Base-by-base conservation (phyloP, 1,140 invertebrate species). In the Trachymyrmex cornetzi region DNA sequence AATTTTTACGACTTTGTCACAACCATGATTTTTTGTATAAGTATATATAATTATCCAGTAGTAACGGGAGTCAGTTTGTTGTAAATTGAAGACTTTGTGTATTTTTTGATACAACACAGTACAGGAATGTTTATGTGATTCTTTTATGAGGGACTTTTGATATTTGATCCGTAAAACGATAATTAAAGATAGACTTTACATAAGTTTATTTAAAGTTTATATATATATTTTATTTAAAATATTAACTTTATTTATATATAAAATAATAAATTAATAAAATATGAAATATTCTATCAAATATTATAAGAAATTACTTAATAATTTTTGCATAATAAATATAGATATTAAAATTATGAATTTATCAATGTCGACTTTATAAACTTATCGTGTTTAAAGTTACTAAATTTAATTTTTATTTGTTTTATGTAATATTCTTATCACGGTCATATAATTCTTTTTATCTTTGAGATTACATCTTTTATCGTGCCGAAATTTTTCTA, bases 401-500 rank as follows among this genome's bases (percentile, higher is more conserved):
- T 66, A 24, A 53, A 89, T 61, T 81, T 59, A 86, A 77, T 59
- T 27, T 84, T 82, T 16, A 77, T 27, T 34, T 87, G 59, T 87
- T 75, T 74, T 80, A 19, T 77, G 59, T 75, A 79, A 38, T 66
- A 77, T 5, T 44, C 67, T 72, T 50, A 6, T 66, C 74, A n/a
- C n/a, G 6, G n/a, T 67, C 2, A n/a, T 59, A 16, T 59, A 16
- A 6, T 38, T 71, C 59, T 57, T 77, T 77, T 63, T 30, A 22
- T 30, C 71, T 77, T 82, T 80, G 64, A 30, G 7, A 61, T 63
- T 22, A 80, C 80, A 85, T 89, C 69, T 71, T 69, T 75, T 85
- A 38, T 16, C 59, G 24, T 67, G 57, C 30, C 67, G 66, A 88
- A 89, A 87, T 91, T 92, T 82, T 71, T 77, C n/a, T 27, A 85